These are phyloP conservation scores for Pocillopora verrucosa DNA, from an alignment of 64 coral and sea anemone species.

Conservation along the genomic window DNA sequence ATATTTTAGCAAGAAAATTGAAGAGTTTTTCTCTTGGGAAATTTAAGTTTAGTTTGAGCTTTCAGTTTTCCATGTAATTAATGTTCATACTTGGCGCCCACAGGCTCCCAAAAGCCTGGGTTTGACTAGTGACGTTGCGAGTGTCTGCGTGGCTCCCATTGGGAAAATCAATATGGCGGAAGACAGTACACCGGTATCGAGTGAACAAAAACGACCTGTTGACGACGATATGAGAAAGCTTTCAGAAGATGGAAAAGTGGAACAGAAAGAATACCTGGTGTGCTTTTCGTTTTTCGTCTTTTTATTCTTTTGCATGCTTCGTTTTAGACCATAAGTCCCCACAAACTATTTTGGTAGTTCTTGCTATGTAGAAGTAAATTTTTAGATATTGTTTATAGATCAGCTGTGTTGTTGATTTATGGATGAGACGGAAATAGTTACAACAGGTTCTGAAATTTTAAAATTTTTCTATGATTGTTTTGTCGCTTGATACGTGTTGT, in stretches of 20 bases:
- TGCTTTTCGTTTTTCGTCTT: neutral
- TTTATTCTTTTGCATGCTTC: neutral
- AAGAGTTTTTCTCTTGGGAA: no score
- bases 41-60: no score
- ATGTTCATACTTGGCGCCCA: neutral
- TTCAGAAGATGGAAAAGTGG: neutral
- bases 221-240: neutral
- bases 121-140: slow-evolving; percentile 47
- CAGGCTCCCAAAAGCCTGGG: neutral
- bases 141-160: slow-evolving; percentile 56
- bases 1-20: no score
- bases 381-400: neutral
- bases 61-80: no score
- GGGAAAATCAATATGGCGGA: slow-evolving; percentile 57
- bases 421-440: neutral
- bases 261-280: slow-evolving; percentile 7
- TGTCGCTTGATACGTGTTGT: neutral
- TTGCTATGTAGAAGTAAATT: neutral
- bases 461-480: neutral
- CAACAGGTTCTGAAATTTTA: neutral
- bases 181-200: neutral
- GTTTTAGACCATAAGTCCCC: neutral
- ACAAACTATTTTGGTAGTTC: neutral
- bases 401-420: no score
- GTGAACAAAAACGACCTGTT: neutral